phyloP scores from a whole-genome alignment of 2,797 vertebrate genomes.

The Scyliorhinus canicula region DNA sequence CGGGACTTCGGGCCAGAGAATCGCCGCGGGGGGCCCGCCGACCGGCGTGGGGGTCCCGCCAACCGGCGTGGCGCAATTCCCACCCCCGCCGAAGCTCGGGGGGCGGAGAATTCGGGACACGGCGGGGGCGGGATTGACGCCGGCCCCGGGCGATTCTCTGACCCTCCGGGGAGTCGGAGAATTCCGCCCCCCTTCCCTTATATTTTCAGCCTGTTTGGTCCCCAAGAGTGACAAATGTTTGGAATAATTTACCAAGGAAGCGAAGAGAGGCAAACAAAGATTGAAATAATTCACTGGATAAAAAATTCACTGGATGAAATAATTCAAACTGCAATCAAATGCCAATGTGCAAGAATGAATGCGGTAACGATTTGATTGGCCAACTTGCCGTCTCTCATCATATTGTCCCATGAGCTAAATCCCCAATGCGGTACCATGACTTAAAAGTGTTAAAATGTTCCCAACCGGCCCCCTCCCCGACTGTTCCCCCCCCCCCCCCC shows the following conservation, averaged over 20 bases:
- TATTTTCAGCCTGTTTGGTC: neutral
- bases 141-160: no score
- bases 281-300: neutral
- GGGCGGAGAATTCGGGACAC: no score
- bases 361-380: neutral
- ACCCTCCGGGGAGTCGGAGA: no score
- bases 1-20: no score
- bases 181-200: no score
- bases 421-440: neutral
- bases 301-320: no score
- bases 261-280: neutral
- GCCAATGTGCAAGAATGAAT: neutral
- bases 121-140: no score
- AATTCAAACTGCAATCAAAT: neutral
- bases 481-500: no score
- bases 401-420: neutral
- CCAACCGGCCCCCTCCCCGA: neutral
- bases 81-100: no score
- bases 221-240: neutral
- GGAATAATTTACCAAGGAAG: neutral
- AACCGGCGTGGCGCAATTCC: no score
- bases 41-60: no score
- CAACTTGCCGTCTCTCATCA: neutral
- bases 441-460: neutral
- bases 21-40: no score